Evolutionary conservation across 2,888 invertebrate genomes (phyloP).

Genomic region (Rhamphomyia laevipes): DNA sequence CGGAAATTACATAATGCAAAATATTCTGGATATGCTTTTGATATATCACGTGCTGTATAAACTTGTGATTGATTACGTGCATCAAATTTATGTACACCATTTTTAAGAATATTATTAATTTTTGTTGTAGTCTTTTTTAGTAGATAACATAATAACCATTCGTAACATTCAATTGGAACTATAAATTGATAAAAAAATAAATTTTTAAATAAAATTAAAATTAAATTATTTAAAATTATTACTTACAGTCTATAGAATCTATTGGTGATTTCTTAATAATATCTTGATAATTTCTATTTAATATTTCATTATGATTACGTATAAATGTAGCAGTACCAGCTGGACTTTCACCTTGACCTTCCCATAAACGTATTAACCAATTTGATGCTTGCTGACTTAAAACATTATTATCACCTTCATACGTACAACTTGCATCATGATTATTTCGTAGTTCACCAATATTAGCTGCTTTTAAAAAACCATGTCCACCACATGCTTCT

Average conservation of each 20-base stretch:
- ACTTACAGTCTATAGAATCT: slow-evolving; percentile 30
- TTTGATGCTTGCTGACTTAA: slow-evolving; percentile 82
- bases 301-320: slow-evolving; percentile 39
- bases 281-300: slow-evolving; percentile 25
- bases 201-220: too few species aligned
- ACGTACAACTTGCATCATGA: slow-evolving; percentile 83
- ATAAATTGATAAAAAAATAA: slow-evolving; percentile 30
- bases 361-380: slow-evolving; percentile 65
- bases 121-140: slow-evolving; percentile 55
- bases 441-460: slow-evolving; percentile 74
- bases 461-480: slow-evolving; percentile 62
- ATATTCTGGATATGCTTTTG: slow-evolving; percentile 67
- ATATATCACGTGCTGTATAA: slow-evolving; percentile 61
- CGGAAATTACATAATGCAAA: slow-evolving; percentile 38
- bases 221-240: background rate
- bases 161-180: slow-evolving; percentile 62
- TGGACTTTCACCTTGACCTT: slow-evolving; percentile 47
- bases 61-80: slow-evolving; percentile 75
- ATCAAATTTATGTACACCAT: slow-evolving; percentile 55
- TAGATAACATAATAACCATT: slow-evolving; percentile 76
- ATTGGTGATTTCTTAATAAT: slow-evolving; percentile 15
- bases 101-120: slow-evolving; percentile 43
- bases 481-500: slow-evolving; percentile 81
- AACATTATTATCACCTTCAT: slow-evolving; percentile 91
- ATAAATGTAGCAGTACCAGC: slow-evolving; percentile 61